phyloP scores from a whole-genome alignment of 1,140 invertebrate genomes.

The Sogatella furcifera region DNA sequence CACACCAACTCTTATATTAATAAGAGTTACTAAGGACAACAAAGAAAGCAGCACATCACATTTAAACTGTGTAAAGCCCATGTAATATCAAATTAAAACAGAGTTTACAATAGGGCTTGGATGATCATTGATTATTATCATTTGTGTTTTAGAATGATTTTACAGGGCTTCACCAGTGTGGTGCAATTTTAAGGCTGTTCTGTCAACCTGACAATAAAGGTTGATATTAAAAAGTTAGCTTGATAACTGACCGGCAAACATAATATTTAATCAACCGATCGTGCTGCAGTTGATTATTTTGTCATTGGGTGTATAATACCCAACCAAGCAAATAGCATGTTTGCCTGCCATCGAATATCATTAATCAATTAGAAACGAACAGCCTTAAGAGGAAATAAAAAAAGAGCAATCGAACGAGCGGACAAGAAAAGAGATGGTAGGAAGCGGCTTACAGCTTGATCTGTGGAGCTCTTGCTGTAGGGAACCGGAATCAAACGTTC shows the following conservation, averaged over 20 bases:
- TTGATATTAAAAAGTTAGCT: no score
- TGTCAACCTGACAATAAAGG: neutral
- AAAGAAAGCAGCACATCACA: constrained; percentile 15
- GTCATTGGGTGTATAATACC: no score
- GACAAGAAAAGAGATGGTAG: constrained; percentile 35
- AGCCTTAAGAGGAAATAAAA: constrained; percentile 13
- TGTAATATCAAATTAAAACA: no score
- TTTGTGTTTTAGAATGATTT: no score
- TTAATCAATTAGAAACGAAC: constrained; percentile 3
- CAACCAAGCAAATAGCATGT: no score
- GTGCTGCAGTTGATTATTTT: no score
- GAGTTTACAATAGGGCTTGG: no score
- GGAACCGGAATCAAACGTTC: constrained; percentile 97
- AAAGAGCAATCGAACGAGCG: constrained; percentile 21
- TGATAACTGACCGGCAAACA: no score
- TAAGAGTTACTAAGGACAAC: constrained; percentile 1
- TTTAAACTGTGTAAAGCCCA: constrained; percentile 9
- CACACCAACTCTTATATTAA: neutral
- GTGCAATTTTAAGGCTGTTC: constrained; percentile 14
- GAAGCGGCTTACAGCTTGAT: constrained; percentile 92
- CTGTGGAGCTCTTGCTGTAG: constrained; percentile 98
- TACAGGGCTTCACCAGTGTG: constrained; percentile 6
- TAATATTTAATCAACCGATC: no score
- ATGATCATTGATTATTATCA: no score
- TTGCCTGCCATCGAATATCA: neutral